Evolutionary conservation across 2,113 vertebrate genomes (phyloP), one percentile per base, ranked within the genome.

Genomic region (Myocastor coypus): DNA sequence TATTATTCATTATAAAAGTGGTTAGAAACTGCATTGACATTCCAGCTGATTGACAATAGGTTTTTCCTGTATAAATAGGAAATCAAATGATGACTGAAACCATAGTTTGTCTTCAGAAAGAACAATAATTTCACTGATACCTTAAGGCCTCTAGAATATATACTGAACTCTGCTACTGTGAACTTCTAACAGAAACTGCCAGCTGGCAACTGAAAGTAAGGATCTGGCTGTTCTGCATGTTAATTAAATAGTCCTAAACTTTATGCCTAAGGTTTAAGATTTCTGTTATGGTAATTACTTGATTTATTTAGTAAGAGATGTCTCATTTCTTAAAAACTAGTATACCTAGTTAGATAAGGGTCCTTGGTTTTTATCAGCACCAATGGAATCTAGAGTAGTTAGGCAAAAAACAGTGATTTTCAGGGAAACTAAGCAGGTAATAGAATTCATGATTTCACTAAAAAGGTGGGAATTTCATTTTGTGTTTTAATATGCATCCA

Each of bases 31-130:
- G 30, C 24, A n/a, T 22, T 87, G 63, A n/a, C 69, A 59, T n/a
- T 75, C 13, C 12, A 80, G 2, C 12, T 78, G 59, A 32, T 55
- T 84, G 30, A 46, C n/a, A 69, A 12, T 10, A 24, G 22, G 34
- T 89, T 83, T 93, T 57, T 57, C 14, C 14, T 64, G 61, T 94
- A 73, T 46, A 1, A 11, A 11, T 69, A 69, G 59, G 78, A 86
- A 88, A 64, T 57, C 32, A 90, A 83, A 87, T 78, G 32, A 37
- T 86, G 46, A 81, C 75, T 94, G 92, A 91, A 46, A 91, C 85
- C 34, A 61, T 81, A 34, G 40, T 77, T 95, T 97, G 20, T 26
- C 50, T 95, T 96, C 26, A 68, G 92, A 89, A 89, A 55, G 73
- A 88, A 89, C 86, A 86, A 57, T 59, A 68, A 89, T 20, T 63